These are phyloP conservation scores for Tokudaia muenninki DNA, from an alignment of 2,797 vertebrate genomes.

Conservation along the genomic window DNA sequence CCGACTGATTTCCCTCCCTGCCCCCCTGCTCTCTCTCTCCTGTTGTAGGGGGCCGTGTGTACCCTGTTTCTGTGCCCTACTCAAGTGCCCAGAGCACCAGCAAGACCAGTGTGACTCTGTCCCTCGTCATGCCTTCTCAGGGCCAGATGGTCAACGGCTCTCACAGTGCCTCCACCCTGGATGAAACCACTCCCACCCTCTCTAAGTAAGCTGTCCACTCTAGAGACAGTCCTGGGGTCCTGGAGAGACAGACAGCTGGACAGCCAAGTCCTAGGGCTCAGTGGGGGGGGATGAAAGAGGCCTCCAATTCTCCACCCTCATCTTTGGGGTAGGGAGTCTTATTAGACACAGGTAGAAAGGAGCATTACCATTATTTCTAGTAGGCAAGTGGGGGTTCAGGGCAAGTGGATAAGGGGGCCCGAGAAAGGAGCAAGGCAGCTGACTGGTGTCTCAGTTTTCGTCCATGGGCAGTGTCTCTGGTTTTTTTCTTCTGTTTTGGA, in stretches of 20 bases:
- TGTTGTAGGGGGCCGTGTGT: slow-evolving; percentile 94
- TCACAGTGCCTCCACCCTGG: slow-evolving; percentile 95
- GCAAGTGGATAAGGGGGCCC: rapidly evolving
- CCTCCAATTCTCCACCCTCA: rapidly evolving
- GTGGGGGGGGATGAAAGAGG: not conserved
- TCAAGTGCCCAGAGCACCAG: slow-evolving; percentile 97
- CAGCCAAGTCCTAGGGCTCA: not conserved
- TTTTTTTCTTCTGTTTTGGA: not conserved
- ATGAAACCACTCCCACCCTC: slow-evolving; percentile 96
- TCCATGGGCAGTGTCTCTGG: not conserved
- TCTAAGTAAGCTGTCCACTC: slow-evolving; percentile 88
- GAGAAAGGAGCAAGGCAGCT: not conserved
- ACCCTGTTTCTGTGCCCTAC: slow-evolving; percentile 97
- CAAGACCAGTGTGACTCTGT: slow-evolving; percentile 98
- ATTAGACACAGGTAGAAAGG: not conserved
- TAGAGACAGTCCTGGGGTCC: not conserved
- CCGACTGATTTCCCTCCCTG: not conserved
- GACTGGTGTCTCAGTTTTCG: not conserved
- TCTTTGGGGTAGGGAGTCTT: not conserved
- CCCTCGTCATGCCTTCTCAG: slow-evolving; percentile 98
- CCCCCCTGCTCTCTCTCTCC: not conserved
- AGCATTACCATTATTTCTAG: not conserved
- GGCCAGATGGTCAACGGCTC: slow-evolving; percentile 97
- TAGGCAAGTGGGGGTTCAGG: not conserved
- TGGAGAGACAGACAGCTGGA: not conserved